Percentiles rank a stretch among this genome's conserved stretches.
phyloP scores from a whole-genome alignment of 2,888 invertebrate species.

The Trachelus troglodyta region DNA sequence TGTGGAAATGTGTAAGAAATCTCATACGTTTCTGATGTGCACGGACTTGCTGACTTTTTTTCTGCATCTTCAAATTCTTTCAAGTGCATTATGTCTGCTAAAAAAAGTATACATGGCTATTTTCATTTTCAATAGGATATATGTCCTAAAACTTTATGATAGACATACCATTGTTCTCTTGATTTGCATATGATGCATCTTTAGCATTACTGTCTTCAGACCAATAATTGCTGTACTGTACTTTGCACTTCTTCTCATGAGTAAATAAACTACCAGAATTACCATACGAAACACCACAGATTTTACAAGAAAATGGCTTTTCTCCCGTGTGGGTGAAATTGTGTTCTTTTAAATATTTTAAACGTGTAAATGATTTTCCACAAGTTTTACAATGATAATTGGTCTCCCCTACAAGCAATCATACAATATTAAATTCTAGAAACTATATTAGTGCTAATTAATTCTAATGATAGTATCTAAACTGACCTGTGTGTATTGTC shows the following conservation, averaged over 20 bases:
- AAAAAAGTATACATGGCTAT: not conserved
- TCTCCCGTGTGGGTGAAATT: not conserved
- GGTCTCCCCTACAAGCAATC: not conserved
- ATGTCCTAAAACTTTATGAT: not conserved
- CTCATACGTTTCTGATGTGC: not conserved
- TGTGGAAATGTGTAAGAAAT: not conserved
- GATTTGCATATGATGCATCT: not conserved
- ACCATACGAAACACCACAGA: conserved; percentile 1
- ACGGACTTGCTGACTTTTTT: not conserved
- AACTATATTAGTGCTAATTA: not conserved
- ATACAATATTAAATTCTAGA: not conserved
- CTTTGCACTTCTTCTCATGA: conserved; percentile 1
- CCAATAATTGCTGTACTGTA: not conserved
- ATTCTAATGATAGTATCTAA: not conserved
- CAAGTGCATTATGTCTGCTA: not conserved
- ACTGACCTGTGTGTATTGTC: conserved; percentile 13
- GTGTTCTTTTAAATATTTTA: conserved; percentile 3
- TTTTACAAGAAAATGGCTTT: conserved; percentile 1
- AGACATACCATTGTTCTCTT: not conserved
- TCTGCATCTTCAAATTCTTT: not conserved
- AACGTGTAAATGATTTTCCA: conserved; percentile 5
- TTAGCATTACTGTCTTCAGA: not conserved
- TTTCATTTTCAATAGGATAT: not conserved
- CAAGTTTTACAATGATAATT: not conserved
- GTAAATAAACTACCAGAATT: conserved; percentile 2